phyloP scores from a whole-genome alignment of 2,797 vertebrate genomes.

The Microctenopoma lineatum region DNA sequence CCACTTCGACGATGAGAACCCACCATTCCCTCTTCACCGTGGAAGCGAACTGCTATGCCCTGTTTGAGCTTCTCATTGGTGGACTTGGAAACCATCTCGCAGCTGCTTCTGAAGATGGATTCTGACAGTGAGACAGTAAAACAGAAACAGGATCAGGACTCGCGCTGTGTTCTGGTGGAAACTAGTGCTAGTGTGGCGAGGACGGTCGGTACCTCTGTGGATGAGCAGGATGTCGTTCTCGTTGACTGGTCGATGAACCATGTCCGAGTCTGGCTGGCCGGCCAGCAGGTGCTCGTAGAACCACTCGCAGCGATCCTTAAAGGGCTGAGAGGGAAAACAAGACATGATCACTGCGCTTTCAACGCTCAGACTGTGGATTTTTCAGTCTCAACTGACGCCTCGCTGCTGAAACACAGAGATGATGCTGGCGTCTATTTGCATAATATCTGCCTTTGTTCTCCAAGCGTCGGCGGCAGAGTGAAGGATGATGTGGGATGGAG shows the following conservation, averaged over 20 bases:
- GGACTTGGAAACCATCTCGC: constrained; percentile 98
- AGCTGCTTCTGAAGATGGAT: constrained; percentile 98
- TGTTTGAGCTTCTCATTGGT: constrained; percentile 97
- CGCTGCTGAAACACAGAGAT: constrained; percentile 45
- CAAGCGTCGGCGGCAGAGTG: constrained; percentile 56
- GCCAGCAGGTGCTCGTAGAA: constrained; percentile 97
- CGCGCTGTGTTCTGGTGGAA: background rate
- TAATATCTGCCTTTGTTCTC: constrained; percentile 78
- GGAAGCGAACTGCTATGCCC: constrained; percentile 97
- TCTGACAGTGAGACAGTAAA: constrained; percentile 78
- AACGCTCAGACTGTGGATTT: constrained; percentile 47
- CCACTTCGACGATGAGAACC: constrained; percentile 50
- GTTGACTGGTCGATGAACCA: constrained; percentile 97
- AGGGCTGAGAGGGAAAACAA: constrained; percentile 84
- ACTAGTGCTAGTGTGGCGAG: too few relatives aligned
- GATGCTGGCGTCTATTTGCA: constrained; percentile 69
- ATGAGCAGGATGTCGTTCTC: constrained; percentile 97
- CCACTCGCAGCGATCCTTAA: constrained; percentile 99
- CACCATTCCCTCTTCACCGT: constrained; percentile 99
- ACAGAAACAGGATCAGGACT: background rate
- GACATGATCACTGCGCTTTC: constrained; percentile 40
- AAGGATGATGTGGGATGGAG: constrained; percentile 46
- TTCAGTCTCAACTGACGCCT: constrained; percentile 30
- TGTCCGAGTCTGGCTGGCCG: constrained; percentile 93
- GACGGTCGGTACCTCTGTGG: constrained; percentile 90